Percentiles rank a stretch among this genome's conserved stretches.
Conservation (phyloP, 2,888 invertebrate genomes). For the Cephus sareptanus region DNA sequence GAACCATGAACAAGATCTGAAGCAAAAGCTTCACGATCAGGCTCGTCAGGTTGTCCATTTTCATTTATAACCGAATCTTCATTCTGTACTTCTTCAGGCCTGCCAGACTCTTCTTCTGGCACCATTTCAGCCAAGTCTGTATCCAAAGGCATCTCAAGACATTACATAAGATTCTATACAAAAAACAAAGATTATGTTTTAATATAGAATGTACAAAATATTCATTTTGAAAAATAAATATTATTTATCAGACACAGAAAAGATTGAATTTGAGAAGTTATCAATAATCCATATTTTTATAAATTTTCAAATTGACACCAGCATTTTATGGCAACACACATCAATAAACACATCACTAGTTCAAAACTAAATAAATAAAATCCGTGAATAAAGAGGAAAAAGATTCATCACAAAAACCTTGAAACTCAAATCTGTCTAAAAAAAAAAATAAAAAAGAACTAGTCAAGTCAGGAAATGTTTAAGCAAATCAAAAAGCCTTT, state of each 20-base stretch:
- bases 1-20: not conserved
- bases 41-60: constrained; percentile 24
- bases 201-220: not conserved
- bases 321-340: not conserved
- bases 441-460: not conserved
- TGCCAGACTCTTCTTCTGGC: constrained; percentile 44
- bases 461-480: not conserved
- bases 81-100: constrained; percentile 32
- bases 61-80: constrained; percentile 28
- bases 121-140: constrained; percentile 40
- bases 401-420: not conserved
- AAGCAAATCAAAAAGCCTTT: not conserved
- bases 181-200: not conserved
- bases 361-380: not conserved
- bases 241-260: not conserved
- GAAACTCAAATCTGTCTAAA: not conserved
- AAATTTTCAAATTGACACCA: not conserved
- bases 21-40: not conserved
- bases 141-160: constrained; percentile 50
- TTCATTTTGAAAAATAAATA: constrained; percentile 29
- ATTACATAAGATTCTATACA: not conserved
- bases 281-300: not conserved
- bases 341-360: not conserved
- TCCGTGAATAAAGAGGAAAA: not conserved
- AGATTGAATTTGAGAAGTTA: not conserved